A percentile compares a stretch with the other conserved stretches of the same genome.
These are phyloP conservation scores for Halocynthia roretzi DNA, from an alignment of 23 tunicate genomes.

Conservation along the genomic window DNA sequence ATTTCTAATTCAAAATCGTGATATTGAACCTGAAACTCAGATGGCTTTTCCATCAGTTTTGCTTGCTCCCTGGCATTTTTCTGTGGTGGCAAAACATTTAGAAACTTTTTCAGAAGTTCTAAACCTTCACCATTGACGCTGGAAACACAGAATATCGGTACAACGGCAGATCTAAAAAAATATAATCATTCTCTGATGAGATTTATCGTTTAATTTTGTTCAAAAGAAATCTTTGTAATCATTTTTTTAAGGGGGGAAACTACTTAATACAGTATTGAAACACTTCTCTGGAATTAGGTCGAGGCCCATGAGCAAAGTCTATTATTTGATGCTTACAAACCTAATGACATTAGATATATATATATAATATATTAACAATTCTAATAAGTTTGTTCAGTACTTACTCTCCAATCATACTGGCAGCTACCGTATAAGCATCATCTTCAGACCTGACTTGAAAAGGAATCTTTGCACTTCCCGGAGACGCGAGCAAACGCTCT, in stretches of 20 bases:
- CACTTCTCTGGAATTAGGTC: no score
- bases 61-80: constrained; percentile 76
- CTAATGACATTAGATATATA: no score
- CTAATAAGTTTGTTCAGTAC: no score
- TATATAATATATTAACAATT: no score
- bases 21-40: constrained; percentile 69
- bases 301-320: no score
- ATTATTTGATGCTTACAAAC: no score
- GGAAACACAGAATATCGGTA: constrained; percentile 88
- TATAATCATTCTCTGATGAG: no score
- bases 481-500: constrained; percentile 78
- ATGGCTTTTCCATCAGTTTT: constrained; percentile 79
- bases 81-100: constrained; percentile 89
- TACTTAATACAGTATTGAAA: no score
- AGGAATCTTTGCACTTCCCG: constrained; percentile 84
- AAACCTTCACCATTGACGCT: constrained; percentile 73
- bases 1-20: neutral
- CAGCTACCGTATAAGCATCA: constrained; percentile 82
- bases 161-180: constrained; percentile 45
- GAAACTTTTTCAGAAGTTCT: constrained; percentile 63
- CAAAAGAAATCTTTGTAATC: no score
- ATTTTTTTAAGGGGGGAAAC: no score
- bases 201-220: no score
- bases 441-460: constrained; percentile 78
- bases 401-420: constrained; percentile 51